Conservation (phyloP, 2,797 vertebrate species). For the Dendrocincla fuliginosa region DNA sequence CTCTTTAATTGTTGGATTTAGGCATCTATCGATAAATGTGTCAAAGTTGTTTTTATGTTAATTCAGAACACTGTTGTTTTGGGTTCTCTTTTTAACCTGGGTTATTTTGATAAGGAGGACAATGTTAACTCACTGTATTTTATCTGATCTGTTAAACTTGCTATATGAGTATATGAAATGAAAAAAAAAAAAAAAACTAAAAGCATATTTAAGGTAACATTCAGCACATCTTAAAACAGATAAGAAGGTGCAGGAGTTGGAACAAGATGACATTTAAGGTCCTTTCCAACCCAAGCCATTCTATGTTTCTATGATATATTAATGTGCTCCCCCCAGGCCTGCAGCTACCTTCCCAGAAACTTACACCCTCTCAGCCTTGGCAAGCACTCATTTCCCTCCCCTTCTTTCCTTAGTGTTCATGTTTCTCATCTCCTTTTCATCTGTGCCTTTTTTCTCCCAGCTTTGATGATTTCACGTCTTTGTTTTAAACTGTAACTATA, state of each 20-base stretch:
- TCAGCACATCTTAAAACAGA: background rate
- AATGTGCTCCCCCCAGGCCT: rapidly evolving
- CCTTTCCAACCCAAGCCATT: background rate
- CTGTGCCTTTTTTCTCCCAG: background rate
- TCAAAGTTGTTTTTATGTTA: background rate
- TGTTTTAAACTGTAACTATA: background rate
- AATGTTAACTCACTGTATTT: background rate
- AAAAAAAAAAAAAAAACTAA: no score
- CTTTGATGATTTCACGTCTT: background rate
- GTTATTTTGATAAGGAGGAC: background rate
- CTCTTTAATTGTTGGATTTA: background rate
- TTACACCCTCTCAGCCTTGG: no score
- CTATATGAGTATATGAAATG: background rate
- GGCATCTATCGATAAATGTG: background rate
- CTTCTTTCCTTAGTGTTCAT: background rate
- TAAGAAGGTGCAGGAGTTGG: background rate
- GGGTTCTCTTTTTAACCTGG: background rate
- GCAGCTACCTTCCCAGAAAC: background rate
- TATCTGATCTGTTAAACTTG: background rate
- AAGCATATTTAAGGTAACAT: background rate
- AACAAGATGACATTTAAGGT: background rate
- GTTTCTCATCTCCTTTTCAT: background rate
- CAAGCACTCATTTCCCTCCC: background rate
- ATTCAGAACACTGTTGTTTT: background rate
- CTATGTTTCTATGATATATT: background rate